phyloP scores from a whole-genome alignment of 2,113 vertebrate species.

The Ophthalmolycus amberensis region DNA sequence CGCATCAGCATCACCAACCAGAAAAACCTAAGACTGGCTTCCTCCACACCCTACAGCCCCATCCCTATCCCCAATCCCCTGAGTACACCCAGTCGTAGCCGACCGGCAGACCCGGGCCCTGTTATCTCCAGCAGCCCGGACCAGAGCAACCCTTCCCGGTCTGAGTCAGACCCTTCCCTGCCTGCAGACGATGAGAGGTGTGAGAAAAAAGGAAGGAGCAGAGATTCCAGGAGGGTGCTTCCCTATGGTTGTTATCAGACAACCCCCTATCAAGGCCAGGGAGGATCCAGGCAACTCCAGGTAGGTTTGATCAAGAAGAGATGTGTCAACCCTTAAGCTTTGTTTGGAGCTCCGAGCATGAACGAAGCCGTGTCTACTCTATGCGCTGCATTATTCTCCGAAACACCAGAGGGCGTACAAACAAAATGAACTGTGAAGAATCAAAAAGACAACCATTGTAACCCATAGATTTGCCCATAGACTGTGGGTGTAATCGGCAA shows the following conservation, averaged over 20 bases:
- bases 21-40: slow-evolving; percentile 87
- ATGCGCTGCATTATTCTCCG: too few relatives aligned
- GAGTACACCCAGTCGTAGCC: slow-evolving; percentile 73
- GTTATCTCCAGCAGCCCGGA: slow-evolving; percentile 84
- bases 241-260: slow-evolving; percentile 90
- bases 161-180: slow-evolving; percentile 81
- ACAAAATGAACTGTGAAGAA: too few relatives aligned
- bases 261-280: slow-evolving; percentile 84
- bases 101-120: slow-evolving; percentile 75
- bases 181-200: slow-evolving; percentile 84
- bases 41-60: slow-evolving; percentile 59
- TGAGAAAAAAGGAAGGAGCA: slow-evolving; percentile 80
- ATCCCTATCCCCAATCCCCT: slow-evolving; percentile 70
- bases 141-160: slow-evolving; percentile 79
- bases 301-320: slow-evolving; percentile 66
- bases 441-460: too few relatives aligned
- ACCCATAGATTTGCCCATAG: too few relatives aligned
- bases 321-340: not conserved
- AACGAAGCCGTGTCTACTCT: too few relatives aligned
- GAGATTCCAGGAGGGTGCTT: slow-evolving; percentile 61
- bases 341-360: not conserved
- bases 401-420: too few relatives aligned
- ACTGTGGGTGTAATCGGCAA: too few relatives aligned
- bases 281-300: slow-evolving; percentile 87
- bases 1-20: slow-evolving; percentile 90